Percentiles rank a stretch among this genome's conserved stretches.
These are phyloP conservation scores for Dolichopus griseipennis DNA, from an alignment of 2,888 invertebrate species.

Conservation along the genomic window DNA sequence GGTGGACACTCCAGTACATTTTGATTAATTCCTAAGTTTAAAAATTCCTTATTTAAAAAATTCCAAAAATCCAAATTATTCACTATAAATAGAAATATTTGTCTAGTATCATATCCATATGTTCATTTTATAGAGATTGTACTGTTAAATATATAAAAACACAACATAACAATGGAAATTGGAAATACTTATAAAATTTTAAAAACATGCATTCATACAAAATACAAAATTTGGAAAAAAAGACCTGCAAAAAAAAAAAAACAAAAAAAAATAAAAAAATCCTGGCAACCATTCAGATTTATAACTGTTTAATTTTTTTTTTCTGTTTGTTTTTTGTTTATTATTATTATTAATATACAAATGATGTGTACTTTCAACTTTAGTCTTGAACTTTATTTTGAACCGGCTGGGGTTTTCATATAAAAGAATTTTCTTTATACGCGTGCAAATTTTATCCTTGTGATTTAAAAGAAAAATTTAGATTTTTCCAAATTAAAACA, in stretches of 20 bases:
- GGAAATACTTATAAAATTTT: not conserved
- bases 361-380: not conserved
- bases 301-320: not conserved
- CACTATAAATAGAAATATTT: too few species aligned
- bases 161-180: not conserved
- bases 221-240: not conserved
- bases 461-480: too few species aligned
- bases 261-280: not conserved
- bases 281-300: conserved; percentile 6
- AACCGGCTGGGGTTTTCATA: not conserved
- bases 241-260: not conserved
- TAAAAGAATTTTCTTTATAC: not conserved
- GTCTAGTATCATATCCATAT: too few species aligned
- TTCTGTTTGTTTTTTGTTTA: not conserved
- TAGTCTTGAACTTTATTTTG: conserved; percentile 3
- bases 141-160: too few species aligned
- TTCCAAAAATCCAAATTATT: too few species aligned
- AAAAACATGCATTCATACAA: too few species aligned
- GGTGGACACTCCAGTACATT: too few species aligned
- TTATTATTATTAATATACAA: not conserved
- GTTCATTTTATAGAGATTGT: too few species aligned
- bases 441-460: not conserved
- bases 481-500: not conserved
- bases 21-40: too few species aligned
- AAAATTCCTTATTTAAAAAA: too few species aligned